Evolutionary conservation across 64 coral and sea anemone species (phyloP).

Genomic region (Trachythela sp.): DNA sequence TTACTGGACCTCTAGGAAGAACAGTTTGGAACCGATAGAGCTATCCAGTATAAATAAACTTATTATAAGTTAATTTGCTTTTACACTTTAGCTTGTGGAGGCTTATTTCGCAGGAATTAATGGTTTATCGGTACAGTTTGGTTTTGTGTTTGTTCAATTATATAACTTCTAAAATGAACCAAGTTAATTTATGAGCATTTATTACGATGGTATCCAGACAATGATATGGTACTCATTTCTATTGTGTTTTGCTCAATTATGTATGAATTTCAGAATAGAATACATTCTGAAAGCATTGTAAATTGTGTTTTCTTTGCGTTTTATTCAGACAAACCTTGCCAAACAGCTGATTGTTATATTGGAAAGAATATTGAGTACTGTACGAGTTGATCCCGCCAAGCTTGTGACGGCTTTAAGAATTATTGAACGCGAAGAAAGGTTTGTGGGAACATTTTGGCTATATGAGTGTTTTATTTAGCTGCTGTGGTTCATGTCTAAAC

Average conservation of each 20-base stretch:
- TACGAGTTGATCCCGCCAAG: constrained; percentile 85
- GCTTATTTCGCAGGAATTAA: background rate
- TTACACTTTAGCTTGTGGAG: background rate
- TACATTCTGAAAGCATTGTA: background rate
- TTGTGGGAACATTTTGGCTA: background rate
- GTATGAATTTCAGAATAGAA: too few species aligned
- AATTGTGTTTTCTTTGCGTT: background rate
- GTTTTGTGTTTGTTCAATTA: background rate
- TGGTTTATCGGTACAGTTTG: background rate
- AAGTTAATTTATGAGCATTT: too few species aligned
- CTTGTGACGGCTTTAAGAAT: constrained; percentile 93
- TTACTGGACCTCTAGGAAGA: too few species aligned
- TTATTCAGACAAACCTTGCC: constrained; percentile 56
- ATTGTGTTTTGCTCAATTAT: too few species aligned
- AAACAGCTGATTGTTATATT: constrained; percentile 83
- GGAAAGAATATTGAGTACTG: constrained; percentile 73
- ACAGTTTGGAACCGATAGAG: too few species aligned
- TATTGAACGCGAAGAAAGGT: constrained; percentile 93
- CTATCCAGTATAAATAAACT: background rate
- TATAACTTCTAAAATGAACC: too few species aligned
- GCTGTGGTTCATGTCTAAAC: too few species aligned
- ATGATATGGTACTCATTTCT: too few species aligned
- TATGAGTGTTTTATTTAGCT: background rate
- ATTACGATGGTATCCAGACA: too few species aligned
- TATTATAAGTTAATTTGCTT: background rate